phyloP scores from a whole-genome alignment of 2,888 invertebrate genomes.

The Halocaridina rubra region DNA sequence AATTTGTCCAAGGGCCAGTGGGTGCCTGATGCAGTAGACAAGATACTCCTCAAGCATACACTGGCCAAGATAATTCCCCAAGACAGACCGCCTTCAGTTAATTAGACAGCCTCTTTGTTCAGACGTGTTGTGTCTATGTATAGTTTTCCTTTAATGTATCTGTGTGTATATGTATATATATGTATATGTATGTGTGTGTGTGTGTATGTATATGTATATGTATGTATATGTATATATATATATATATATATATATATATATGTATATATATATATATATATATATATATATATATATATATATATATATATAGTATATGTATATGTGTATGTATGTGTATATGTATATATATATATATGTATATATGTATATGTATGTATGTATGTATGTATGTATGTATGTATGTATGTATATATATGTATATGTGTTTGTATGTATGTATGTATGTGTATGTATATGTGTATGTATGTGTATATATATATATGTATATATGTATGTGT shows the following conservation, averaged over 20 bases:
- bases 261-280: neutral
- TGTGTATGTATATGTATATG: neutral
- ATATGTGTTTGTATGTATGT: neutral
- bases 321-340: neutral
- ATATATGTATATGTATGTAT: neutral
- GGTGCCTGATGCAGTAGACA: no score
- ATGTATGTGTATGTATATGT: neutral
- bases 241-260: neutral
- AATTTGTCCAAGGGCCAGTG: no score
- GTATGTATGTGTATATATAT: neutral
- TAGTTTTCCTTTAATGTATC: no score
- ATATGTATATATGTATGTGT: neutral
- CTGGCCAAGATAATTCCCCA: no score
- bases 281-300: neutral
- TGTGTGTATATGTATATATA: no score
- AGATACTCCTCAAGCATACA: no score
- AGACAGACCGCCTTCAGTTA: no score
- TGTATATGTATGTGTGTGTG: neutral
- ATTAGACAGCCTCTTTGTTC: no score
- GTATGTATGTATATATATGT: neutral
- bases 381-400: neutral
- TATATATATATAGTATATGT: neutral
- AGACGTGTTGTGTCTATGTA: no score
- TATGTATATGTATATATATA: neutral
- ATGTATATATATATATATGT: neutral